Base-by-base conservation (phyloP, 2,888 invertebrate genomes). In the Machimus rusticus region DNA sequence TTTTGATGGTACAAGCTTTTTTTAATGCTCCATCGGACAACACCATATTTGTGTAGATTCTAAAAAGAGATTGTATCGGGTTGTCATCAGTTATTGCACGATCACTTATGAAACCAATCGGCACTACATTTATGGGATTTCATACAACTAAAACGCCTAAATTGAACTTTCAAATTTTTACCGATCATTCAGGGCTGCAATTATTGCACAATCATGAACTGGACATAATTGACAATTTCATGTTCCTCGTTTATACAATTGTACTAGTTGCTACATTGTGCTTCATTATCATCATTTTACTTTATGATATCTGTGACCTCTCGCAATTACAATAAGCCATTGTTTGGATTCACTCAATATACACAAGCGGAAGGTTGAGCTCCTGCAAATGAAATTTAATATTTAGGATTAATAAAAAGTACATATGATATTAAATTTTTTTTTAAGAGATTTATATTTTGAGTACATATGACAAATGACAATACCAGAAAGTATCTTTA, bases 11-110 rank as follows among this genome's bases (percentile, higher is more conserved):
- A 81, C 51, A 86, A 88, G 66, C 87, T 87, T 78, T 88, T 87
- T 23, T 86, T 74, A 74, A 86, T 77, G 84, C 78, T 79, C 84
- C 86, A 88, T 89, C 89, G 84, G 86, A 77, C 79, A 89, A 89
- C 89, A 89, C 87, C 89, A 89, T 89, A 89, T 89, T 89, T 88
- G 87, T 79, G 77, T 88, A 86, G 46, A 76, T 87, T 81, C 79
- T 78, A 85, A 87, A 87, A 81, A 87, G 57, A 84, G 55, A 87
- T 78, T 57, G 86, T 85, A 86, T 82, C 84, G 78, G 87, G 81
- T 76, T 87, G 87, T 88, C 88, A 77, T 87, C 87, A 87, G 85
- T 87, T 79, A 77, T 76, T 81, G 57, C 57, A 76, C 81, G 82
- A 51, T 16, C 77, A 57, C 77, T 34, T 78, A 78, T 78, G 81